Evolutionary conservation across 2,797 vertebrate genomes (phyloP).

Genomic region (Sebastes goodei): DNA sequence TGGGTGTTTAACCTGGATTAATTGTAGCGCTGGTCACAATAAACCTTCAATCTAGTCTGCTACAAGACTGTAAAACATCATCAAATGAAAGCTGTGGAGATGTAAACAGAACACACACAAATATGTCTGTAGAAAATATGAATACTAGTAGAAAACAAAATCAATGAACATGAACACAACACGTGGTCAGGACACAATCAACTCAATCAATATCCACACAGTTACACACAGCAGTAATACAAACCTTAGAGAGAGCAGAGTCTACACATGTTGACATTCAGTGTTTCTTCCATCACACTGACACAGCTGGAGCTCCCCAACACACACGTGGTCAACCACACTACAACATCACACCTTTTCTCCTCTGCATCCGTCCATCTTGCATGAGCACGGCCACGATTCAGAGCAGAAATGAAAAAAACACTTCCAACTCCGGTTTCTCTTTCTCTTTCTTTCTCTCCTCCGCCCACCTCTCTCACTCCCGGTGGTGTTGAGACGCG

Average conservation of each 20-base stretch:
- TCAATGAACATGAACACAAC: background rate
- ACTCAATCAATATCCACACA: background rate
- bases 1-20: background rate
- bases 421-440: conserved; percentile 56
- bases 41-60: background rate
- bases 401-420: conserved; percentile 30
- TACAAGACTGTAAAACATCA: background rate
- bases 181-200: background rate
- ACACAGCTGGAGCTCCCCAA: conserved; percentile 46
- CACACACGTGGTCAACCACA: conserved; percentile 14
- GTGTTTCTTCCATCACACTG: conserved; percentile 38
- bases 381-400: conserved; percentile 18
- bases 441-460: conserved; percentile 56
- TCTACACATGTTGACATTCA: conserved; percentile 36
- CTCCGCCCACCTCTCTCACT: conserved; percentile 77
- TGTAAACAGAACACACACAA: background rate
- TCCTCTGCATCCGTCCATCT: conserved; percentile 41
- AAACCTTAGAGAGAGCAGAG: conserved; percentile 58
- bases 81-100: background rate
- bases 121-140: background rate
- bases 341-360: conserved; percentile 23
- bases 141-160: background rate
- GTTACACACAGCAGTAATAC: conserved; percentile 3
- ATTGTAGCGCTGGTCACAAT: background rate
- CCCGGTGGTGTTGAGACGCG: conserved; percentile 76